Evolutionary conservation across 2,797 vertebrate genomes (phyloP).

Genomic region (Girardinus metallicus): DNA sequence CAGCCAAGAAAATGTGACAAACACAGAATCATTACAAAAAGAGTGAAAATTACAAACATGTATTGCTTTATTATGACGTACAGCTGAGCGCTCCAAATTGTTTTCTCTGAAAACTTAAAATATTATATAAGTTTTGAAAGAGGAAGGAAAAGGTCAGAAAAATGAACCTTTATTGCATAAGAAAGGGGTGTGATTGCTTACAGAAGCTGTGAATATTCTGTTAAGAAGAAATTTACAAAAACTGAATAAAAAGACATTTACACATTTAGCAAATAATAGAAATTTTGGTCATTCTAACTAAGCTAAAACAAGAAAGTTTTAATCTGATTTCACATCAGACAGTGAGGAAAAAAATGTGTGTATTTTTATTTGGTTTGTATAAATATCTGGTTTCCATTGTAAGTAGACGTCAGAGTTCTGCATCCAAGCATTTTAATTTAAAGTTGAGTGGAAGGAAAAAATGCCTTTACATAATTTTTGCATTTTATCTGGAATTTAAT

Average conservation of each 20-base stretch:
- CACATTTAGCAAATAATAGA: too few species aligned
- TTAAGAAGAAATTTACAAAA: background rate
- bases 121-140: background rate
- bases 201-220: background rate
- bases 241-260: too few species aligned
- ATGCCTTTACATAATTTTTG: background rate
- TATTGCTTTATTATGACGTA: background rate
- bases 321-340: background rate
- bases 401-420: background rate
- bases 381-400: too few species aligned
- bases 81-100: background rate
- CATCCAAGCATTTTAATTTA: background rate
- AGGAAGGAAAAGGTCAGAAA: background rate
- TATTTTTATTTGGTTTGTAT: too few species aligned
- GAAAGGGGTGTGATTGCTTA: background rate
- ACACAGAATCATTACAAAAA: background rate
- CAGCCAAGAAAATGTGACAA: background rate
- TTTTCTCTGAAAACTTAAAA: background rate
- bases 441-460: background rate
- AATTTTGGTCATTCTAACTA: too few species aligned
- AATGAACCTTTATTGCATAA: background rate
- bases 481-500: background rate
- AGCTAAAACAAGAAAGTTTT: too few species aligned
- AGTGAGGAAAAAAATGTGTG: too few species aligned
- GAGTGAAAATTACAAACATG: background rate